A percentile compares a stretch with the other conserved stretches of the same genome.
Conservation (phyloP, 2,113 vertebrate species). For the Trematomus loennbergii region DNA sequence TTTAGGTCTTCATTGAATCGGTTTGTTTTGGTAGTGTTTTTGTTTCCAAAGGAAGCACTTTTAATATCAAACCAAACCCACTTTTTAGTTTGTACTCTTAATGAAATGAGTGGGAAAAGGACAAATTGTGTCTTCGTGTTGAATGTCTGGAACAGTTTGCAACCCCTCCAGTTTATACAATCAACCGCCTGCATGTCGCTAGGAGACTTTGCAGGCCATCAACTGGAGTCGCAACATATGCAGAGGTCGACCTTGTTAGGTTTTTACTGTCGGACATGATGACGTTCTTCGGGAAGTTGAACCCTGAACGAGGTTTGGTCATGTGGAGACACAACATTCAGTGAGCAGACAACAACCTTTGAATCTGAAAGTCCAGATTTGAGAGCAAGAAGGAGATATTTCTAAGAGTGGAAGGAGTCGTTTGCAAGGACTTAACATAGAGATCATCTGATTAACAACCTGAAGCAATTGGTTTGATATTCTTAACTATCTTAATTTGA, state of each 20-base stretch:
- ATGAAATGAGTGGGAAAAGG: slow-evolving; percentile 45
- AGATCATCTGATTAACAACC: not conserved
- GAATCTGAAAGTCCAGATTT: slow-evolving; percentile 13
- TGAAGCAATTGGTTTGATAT: not conserved
- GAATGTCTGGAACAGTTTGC: slow-evolving; percentile 74
- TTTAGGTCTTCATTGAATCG: slow-evolving; percentile 34
- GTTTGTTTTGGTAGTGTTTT: slow-evolving; percentile 45
- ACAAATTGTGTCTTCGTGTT: slow-evolving; percentile 53
- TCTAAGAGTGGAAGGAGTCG: no score
- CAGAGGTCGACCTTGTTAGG: slow-evolving; percentile 27
- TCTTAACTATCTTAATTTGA: no score
- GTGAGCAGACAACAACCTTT: not conserved
- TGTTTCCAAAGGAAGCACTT: slow-evolving; percentile 69
- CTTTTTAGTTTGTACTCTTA: slow-evolving; percentile 59
- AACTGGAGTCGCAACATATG: slow-evolving; percentile 25
- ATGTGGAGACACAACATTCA: not conserved
- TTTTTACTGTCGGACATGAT: not conserved
- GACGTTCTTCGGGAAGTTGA: not conserved
- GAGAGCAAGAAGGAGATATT: not conserved
- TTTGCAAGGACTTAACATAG: no score
- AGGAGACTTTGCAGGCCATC: slow-evolving; percentile 59
- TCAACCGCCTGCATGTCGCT: slow-evolving; percentile 66
- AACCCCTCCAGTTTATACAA: slow-evolving; percentile 65
- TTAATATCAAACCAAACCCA: slow-evolving; percentile 66
- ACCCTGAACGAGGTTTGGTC: not conserved